Base-by-base conservation (phyloP, 2,888 invertebrate genomes). In the Crematogaster levior region DNA sequence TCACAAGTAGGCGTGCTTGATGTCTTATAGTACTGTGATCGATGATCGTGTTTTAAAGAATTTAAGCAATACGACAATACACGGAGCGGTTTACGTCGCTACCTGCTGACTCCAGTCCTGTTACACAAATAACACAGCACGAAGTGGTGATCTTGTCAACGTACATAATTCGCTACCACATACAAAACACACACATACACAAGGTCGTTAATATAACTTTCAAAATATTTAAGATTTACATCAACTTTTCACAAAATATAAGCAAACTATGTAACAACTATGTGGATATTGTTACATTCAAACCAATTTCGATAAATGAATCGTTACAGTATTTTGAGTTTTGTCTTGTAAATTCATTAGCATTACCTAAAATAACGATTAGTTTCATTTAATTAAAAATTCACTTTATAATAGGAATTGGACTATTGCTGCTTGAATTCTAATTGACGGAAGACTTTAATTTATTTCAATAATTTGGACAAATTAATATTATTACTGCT, bases 211-310 rank as follows among this genome's bases (percentile, higher is more conserved):
- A 5, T 60, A n/a, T n/a, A 12, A 10, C 6, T 61, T 61, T 6
- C n/a, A n/a, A 34, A 60, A 61, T 61, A 37, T 60, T 60, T 34
- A 60, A 34, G n/a, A n/a, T n/a, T n/a, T n/a, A 18, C 58, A 10
- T 60, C n/a, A 34, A 60, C 60, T 60, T 60, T 60, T 60, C 34
- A 60, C 4, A 10, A 60, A 60, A 60, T 34, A 60, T 60, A 21
- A 61, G 34, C 34, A 1, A 60, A 60, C 5, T 34, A 34, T 1
- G 5, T n/a, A 34, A 60, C 5, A 0, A 18, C 5, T n/a, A n/a
- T n/a, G n/a, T 10, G n/a, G 5, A 60, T n/a, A 60, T 34, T 34
- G 4, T 56, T 58, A 60, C 3, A 60, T 60, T 60, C 34, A 60
- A 34, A 60, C 2, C 60, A 60, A 34, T 60, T 34, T 60, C 60